Conservation (phyloP, 2,888 invertebrate species). For the Rhagonycha lutea region DNA sequence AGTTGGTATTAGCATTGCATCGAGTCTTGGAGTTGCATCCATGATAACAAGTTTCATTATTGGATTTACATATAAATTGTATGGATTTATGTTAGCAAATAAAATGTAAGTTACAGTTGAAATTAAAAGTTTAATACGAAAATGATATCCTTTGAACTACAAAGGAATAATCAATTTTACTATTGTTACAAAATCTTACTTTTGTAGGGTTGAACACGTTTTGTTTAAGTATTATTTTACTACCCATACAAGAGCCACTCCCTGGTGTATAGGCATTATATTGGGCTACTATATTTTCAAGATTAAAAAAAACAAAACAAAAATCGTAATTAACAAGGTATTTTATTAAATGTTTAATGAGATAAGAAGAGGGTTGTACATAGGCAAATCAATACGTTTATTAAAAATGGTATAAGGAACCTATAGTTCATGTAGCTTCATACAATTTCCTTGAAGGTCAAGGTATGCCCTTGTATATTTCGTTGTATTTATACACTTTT, state of each 20-base stretch:
- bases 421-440: no score
- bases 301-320: conserved; percentile 22
- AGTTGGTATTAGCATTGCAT: neutral
- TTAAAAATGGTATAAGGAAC: no score
- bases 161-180: neutral
- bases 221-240: neutral
- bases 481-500: no score
- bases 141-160: no score
- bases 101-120: neutral
- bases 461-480: no score
- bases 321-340: neutral
- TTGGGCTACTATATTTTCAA: neutral
- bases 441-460: no score
- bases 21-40: neutral
- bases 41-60: neutral
- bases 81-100: neutral
- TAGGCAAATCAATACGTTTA: no score
- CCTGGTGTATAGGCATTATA: neutral
- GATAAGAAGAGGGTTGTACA: no score
- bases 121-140: no score
- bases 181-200: neutral
- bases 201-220: neutral
- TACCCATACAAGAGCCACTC: neutral
- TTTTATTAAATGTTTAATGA: neutral
- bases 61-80: neutral